Evolutionary conservation across 2,113 vertebrate species (phyloP), one percentile per base, ranked within the genome.

Genomic region (Tapirus terrestris): DNA sequence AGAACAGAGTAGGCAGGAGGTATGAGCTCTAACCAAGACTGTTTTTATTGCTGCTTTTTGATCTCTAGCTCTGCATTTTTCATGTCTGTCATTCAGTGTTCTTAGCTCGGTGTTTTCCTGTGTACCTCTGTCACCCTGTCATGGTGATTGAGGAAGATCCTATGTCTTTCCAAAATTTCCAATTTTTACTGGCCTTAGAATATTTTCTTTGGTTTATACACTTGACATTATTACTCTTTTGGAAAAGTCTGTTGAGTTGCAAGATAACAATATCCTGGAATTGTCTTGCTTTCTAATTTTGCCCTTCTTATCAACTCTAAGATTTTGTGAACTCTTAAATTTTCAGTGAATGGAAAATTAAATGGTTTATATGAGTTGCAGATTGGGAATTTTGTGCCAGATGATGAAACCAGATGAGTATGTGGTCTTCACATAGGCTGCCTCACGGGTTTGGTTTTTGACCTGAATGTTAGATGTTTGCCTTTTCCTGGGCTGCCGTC

Each of bases 261-360:
- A 76, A 88, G 70, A 60, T 60, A 60, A 8, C 27, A 39, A 14
- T 90, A 61, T 36, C 36, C n/a, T 65, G 65, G 21, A 65, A 85
- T 93, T 76, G 43, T 81, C 43, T 70, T 86, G 63, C 33, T 93
- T 94, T 83, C 36, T 94, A 51, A 68, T 76, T 77, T 95, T 95
- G 33, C 53, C 27, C 75, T 84, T 89, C 29, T 94, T 70, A 53
- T 80, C n/a, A 70, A 53, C 43, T 43, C 67, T 63, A 83, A 91
- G 85, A 67, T 77, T 93, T 91, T 85, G 13, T 67, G 36, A 86
- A 85, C 17, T 77, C 45, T 89, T 89, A 70, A 27, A 67, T 73
- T 91, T 61, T 87, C 72, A 84, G 9, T 68, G 48, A 94, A 21
- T 92, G n/a, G 84, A 65, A 53, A 76, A 72, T 89, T 90, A 53